phyloP scores from a whole-genome alignment of 1,140 invertebrate genomes.

The Cephus cinctus region DNA sequence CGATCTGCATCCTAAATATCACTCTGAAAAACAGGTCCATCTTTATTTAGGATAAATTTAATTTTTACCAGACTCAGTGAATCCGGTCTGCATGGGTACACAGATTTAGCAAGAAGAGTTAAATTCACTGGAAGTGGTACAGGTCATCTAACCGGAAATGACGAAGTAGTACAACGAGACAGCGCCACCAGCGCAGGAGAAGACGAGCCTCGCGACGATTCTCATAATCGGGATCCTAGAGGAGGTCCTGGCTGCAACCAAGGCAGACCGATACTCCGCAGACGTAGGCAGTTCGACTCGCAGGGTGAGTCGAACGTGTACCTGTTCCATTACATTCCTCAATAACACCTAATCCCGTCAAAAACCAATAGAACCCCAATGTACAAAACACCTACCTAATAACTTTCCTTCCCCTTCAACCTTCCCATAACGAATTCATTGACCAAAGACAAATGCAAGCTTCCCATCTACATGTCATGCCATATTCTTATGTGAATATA shows the following conservation, averaged over 20 bases:
- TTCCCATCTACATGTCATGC: slow-evolving; percentile 18
- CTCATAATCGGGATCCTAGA: slow-evolving; percentile 30
- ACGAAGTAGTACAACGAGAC: slow-evolving; percentile 49
- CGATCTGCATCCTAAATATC: neutral
- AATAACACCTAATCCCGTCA: too few species aligned
- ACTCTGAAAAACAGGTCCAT: neutral
- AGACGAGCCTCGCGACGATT: slow-evolving; percentile 45
- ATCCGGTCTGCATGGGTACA: slow-evolving; percentile 44
- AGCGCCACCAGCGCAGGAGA: slow-evolving; percentile 53
- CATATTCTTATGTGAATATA: neutral
- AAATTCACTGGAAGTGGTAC: slow-evolving; percentile 38
- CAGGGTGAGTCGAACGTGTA: slow-evolving; percentile 38
- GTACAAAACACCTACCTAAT: too few species aligned
- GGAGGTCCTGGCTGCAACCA: slow-evolving; percentile 36
- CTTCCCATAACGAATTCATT: slow-evolving; percentile 22
- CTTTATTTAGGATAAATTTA: too few species aligned
- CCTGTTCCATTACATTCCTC: neutral
- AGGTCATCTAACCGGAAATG: slow-evolving; percentile 35
- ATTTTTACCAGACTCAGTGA: slow-evolving; percentile 46
- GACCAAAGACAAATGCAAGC: slow-evolving; percentile 11
- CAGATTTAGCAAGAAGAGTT: slow-evolving; percentile 44
- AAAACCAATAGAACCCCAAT: too few species aligned
- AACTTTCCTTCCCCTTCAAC: too few species aligned
- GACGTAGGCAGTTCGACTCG: slow-evolving; percentile 49
- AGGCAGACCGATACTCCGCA: slow-evolving; percentile 44